A percentile compares a stretch with the other conserved stretches of the same genome.
These are phyloP conservation scores for Salmo trutta DNA, from an alignment of 2,797 vertebrate genomes.

Conservation along the genomic window DNA sequence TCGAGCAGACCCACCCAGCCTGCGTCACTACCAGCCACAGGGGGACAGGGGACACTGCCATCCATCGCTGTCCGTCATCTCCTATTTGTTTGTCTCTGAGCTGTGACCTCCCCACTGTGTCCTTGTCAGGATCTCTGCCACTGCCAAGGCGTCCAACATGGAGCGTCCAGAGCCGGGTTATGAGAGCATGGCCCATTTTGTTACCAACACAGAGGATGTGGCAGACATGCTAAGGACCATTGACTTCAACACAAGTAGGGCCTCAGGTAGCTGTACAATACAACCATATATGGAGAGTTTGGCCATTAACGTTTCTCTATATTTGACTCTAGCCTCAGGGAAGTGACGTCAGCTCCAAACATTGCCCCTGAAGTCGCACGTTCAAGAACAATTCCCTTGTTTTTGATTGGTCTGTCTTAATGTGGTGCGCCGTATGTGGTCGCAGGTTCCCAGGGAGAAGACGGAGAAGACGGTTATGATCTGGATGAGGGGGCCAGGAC, in stretches of 20 bases:
- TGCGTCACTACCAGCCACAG: neutral
- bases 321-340: slow-evolving; percentile 4
- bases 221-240: slow-evolving; percentile 82
- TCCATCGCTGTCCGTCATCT: slow-evolving; percentile 19
- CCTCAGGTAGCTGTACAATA: neutral
- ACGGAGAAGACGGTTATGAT: slow-evolving; percentile 52
- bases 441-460: slow-evolving; percentile 55
- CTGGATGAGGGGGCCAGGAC: slow-evolving; percentile 68
- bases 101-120: slow-evolving; percentile 12
- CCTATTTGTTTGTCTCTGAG: slow-evolving; percentile 14
- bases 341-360: slow-evolving; percentile 13
- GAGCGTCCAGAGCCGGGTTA: slow-evolving; percentile 79
- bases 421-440: slow-evolving; percentile 19
- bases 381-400: neutral
- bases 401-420: slow-evolving; percentile 54
- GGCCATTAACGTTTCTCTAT: slow-evolving; percentile 10
- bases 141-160: slow-evolving; percentile 72
- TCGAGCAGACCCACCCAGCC: neutral
- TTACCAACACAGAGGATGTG: slow-evolving; percentile 76
- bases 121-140: slow-evolving; percentile 75
- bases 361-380: neutral
- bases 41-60: neutral
- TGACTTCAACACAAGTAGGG: slow-evolving; percentile 80
- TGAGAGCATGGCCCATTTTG: slow-evolving; percentile 85
- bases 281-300: neutral